Evolutionary conservation across 2,797 vertebrate species (phyloP).

Genomic region (Novumbra hubbsi): DNA sequence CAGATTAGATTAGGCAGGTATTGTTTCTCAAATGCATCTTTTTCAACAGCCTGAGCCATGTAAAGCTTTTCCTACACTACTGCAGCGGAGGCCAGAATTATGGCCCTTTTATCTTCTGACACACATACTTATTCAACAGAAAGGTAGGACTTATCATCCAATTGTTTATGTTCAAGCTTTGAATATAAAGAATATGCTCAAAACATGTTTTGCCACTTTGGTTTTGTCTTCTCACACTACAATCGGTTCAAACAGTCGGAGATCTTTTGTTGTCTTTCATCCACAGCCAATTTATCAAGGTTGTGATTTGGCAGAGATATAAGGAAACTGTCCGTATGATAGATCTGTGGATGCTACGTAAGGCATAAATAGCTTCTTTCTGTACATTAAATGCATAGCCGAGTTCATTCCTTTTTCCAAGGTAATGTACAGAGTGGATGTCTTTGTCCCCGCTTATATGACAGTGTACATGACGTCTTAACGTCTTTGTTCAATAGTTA

Average conservation of each 20-base stretch:
- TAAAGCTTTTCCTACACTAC: background rate
- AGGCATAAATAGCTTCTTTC: background rate
- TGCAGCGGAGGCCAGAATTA: constrained; percentile 9
- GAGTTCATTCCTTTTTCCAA: no score
- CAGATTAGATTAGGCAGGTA: background rate
- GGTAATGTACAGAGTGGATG: no score
- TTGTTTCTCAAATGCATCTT: constrained; percentile 7
- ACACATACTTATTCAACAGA: constrained; percentile 12
- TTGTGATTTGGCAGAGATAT: background rate
- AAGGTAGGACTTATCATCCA: background rate
- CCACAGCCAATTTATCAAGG: constrained; percentile 14
- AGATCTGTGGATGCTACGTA: background rate
- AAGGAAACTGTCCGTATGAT: constrained; percentile 26
- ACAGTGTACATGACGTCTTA: no score
- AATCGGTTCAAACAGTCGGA: constrained; percentile 4
- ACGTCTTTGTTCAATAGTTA: no score
- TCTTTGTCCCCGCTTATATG: no score
- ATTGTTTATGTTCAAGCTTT: constrained; percentile 8
- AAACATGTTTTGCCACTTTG: background rate
- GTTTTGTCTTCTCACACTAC: background rate
- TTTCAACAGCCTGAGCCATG: background rate
- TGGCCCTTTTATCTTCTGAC: background rate
- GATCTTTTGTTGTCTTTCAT: constrained; percentile 22
- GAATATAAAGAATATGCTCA: constrained; percentile 16
- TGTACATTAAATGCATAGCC: no score